These are phyloP conservation scores for Agonum fuliginosum DNA, from an alignment of 2,888 invertebrate species.

Conservation along the genomic window DNA sequence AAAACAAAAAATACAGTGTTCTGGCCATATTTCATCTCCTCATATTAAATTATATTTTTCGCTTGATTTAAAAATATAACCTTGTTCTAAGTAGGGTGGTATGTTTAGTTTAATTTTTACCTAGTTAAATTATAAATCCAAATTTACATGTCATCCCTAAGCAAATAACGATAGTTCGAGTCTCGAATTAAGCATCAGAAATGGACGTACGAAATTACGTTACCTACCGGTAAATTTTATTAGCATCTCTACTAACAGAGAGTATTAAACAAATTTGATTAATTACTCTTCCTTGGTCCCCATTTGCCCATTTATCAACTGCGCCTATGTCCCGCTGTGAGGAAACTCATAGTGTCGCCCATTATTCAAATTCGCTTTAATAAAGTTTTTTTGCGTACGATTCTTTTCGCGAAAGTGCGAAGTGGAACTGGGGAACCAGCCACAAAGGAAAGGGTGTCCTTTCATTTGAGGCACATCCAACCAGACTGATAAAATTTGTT, in stretches of 20 bases:
- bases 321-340: constrained; percentile 1
- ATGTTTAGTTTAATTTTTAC: no score
- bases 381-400: constrained; percentile 30
- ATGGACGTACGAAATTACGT: not conserved
- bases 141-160: no score
- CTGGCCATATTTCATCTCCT: no score
- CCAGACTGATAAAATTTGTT: no score
- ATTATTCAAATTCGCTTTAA: constrained; percentile 48
- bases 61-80: no score
- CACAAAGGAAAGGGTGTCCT: no score
- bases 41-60: no score
- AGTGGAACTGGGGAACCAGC: no score
- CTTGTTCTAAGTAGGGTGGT: no score
- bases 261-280: constrained; percentile 32
- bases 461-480: no score
- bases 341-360: not conserved
- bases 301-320: constrained; percentile 4
- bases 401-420: not conserved
- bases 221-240: not conserved
- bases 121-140: no score
- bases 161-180: not conserved
- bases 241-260: not conserved
- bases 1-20: no score
- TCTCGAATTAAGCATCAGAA: not conserved
- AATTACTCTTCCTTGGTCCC: constrained; percentile 17